These are phyloP conservation scores for Cyphomyrus discorhynchus DNA, from an alignment of 2,113 vertebrate species.

Conservation along the genomic window DNA sequence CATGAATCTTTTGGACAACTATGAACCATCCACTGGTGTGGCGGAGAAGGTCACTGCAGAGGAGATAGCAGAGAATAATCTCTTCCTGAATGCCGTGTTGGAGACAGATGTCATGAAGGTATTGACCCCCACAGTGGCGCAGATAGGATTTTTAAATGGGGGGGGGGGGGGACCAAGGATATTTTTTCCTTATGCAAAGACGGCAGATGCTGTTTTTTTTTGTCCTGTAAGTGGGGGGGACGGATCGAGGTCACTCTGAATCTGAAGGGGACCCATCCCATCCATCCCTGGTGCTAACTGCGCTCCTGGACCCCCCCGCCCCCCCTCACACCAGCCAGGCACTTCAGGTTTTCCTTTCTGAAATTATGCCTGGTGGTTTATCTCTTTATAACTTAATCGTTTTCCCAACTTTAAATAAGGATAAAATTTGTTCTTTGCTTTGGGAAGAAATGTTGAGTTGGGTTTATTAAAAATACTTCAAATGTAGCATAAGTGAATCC, in stretches of 20 bases:
- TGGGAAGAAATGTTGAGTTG: background rate
- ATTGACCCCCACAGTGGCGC: background rate
- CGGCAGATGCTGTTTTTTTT: no score
- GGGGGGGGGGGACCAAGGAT: no score
- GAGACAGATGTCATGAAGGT: constrained; percentile 75
- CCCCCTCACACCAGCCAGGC: background rate
- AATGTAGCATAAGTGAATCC: background rate
- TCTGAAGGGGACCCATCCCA: no score
- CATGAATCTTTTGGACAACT: constrained; percentile 70
- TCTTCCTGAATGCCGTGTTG: constrained; percentile 68
- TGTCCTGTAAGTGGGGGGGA: no score
- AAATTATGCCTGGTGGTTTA: background rate
- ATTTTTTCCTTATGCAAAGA: no score
- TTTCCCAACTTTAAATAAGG: background rate
- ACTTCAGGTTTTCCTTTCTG: background rate
- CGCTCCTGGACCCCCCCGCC: no score
- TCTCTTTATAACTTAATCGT: background rate
- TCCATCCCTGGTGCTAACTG: no score
- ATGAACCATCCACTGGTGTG: constrained; percentile 62
- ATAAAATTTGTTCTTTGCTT: background rate
- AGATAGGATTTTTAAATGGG: no score
- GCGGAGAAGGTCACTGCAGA: constrained; percentile 63
- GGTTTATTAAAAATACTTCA: background rate
- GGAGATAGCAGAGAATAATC: constrained; percentile 59
- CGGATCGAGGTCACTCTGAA: no score